Evolutionary conservation across 2,113 vertebrate genomes (phyloP).

Genomic region (Ardeotis arabs): DNA sequence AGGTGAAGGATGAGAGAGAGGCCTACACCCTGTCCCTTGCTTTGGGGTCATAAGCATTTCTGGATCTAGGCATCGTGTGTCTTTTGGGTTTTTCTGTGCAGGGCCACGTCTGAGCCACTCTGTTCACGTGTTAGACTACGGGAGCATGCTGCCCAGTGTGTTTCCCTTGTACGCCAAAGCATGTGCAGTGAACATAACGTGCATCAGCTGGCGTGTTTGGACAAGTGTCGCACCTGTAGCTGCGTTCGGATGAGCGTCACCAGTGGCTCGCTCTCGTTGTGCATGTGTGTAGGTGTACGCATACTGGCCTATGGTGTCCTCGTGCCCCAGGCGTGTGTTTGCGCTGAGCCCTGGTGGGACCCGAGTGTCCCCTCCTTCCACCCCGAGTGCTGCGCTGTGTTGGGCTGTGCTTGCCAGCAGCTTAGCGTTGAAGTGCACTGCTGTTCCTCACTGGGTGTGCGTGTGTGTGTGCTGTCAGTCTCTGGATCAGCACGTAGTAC

Average conservation of each 20-base stretch:
- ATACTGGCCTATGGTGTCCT: neutral
- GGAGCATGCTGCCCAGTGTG: neutral
- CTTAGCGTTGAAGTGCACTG: neutral
- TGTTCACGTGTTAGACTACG: neutral
- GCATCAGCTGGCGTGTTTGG: neutral
- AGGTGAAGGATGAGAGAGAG: slow-evolving; percentile 27
- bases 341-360: neutral
- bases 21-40: neutral
- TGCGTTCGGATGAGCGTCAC: neutral
- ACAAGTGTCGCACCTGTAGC: neutral
- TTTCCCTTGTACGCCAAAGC: neutral
- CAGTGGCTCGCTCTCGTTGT: slow-evolving; percentile 13
- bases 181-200: neutral
- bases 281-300: slow-evolving; percentile 23
- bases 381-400: neutral
- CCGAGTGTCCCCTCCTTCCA: neutral
- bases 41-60: slow-evolving; percentile 37
- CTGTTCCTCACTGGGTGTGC: neutral
- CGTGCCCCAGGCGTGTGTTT: neutral
- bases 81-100: neutral
- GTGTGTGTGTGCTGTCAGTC: neutral
- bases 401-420: slow-evolving; percentile 35
- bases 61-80: slow-evolving; percentile 27
- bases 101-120: neutral
- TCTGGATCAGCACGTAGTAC: neutral